phyloP scores from a whole-genome alignment of 2,888 invertebrate species.

The Xestia xanthographa region DNA sequence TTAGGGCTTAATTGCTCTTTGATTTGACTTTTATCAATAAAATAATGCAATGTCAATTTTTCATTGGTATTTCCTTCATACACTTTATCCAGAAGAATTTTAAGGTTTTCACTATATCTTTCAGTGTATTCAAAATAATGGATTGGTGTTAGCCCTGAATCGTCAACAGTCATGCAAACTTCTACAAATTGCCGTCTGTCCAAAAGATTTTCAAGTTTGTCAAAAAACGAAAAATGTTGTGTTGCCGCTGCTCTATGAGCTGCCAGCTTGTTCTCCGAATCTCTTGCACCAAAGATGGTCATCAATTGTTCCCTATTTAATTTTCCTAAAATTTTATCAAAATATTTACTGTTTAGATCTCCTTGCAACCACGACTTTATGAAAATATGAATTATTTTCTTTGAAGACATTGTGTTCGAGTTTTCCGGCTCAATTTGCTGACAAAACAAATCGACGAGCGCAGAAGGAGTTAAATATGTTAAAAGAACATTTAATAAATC shows the following conservation, averaged over 20 bases:
- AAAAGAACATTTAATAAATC: constrained; percentile 19
- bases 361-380: constrained; percentile 8
- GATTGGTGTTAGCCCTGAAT: constrained; percentile 36
- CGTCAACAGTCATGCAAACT: constrained; percentile 28
- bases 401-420: background rate
- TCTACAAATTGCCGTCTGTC: constrained; percentile 13
- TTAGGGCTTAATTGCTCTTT: background rate
- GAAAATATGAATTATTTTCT: constrained; percentile 28
- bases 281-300: constrained; percentile 17
- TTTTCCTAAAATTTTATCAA: constrained; percentile 30
- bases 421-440: background rate
- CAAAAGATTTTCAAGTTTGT: constrained; percentile 31
- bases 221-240: constrained; percentile 32
- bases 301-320: constrained; percentile 25
- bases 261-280: constrained; percentile 31
- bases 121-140: constrained; percentile 28
- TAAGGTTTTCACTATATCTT: constrained; percentile 4
- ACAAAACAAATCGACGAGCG: constrained; percentile 23
- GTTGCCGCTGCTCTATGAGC: constrained; percentile 37
- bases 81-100: constrained; percentile 26
- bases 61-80: constrained; percentile 3
- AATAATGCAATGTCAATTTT: constrained; percentile 15
- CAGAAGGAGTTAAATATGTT: constrained; percentile 10
- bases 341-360: background rate
- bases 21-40: constrained; percentile 4